Conservation (phyloP, 2,888 invertebrate species). For the Drosophila planitibia region DNA sequence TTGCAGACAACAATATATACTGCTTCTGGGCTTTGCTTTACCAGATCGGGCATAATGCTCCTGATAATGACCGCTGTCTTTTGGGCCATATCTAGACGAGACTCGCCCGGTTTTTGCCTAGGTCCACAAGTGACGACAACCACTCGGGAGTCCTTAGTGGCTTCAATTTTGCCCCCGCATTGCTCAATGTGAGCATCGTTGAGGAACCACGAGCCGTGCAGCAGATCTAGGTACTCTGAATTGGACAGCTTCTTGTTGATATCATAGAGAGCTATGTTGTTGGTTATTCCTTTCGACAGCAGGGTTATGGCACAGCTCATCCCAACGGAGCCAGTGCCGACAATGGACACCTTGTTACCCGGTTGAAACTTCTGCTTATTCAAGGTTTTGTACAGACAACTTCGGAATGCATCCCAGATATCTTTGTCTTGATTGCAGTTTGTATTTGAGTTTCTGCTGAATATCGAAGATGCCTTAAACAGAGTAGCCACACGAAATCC, state of each 20-base stretch:
- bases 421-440: not conserved
- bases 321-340: conserved; percentile 94
- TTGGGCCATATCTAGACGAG: conserved; percentile 91
- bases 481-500: not conserved
- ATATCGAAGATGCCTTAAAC: not conserved
- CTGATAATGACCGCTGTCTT: conserved; percentile 93
- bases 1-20: conserved; percentile 93
- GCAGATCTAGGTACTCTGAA: conserved; percentile 41
- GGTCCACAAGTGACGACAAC: conserved; percentile 95
- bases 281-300: conserved; percentile 91
- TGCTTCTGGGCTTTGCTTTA: conserved; percentile 90
- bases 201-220: conserved; percentile 91
- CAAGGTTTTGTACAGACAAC: not conserved
- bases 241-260: conserved; percentile 90
- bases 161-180: conserved; percentile 87
- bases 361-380: not conserved
- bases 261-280: conserved; percentile 92
- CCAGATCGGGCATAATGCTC: conserved; percentile 89
- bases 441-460: not conserved
- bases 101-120: conserved; percentile 92
- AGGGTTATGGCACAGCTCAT: conserved; percentile 94
- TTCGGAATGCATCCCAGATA: conserved; percentile 5
- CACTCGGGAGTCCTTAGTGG: conserved; percentile 91
- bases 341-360: conserved; percentile 90
- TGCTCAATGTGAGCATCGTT: conserved; percentile 91